phyloP scores from a whole-genome alignment of 1,140 invertebrate genomes.

The Leptinotarsa defecta region DNA sequence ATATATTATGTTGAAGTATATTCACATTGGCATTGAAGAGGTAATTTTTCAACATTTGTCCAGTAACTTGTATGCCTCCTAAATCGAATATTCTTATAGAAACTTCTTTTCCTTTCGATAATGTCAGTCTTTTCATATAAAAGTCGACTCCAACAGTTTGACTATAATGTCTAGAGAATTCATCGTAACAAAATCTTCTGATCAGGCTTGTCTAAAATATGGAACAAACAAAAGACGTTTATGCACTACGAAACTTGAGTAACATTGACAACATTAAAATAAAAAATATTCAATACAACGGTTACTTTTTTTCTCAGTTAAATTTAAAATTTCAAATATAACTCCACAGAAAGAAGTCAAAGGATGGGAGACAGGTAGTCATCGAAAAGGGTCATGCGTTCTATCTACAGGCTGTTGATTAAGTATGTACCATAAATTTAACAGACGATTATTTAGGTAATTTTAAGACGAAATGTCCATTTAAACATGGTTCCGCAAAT shows the following conservation, averaged over 20 bases:
- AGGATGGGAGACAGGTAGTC: too few relatives aligned
- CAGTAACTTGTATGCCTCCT: constrained; percentile 74
- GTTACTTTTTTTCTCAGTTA: background rate
- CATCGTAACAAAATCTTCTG: constrained; percentile 72
- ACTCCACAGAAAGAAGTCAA: too few relatives aligned
- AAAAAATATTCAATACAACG: background rate
- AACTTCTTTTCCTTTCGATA: constrained; percentile 71
- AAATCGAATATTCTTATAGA: constrained; percentile 84
- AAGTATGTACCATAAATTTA: too few relatives aligned
- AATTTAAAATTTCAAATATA: too few relatives aligned
- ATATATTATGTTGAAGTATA: constrained; percentile 1
- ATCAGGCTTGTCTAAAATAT: constrained; percentile 69
- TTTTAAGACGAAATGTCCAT: too few relatives aligned
- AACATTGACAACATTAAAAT: background rate
- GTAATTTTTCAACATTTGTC: constrained; percentile 84
- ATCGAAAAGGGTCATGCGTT: too few relatives aligned
- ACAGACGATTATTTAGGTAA: too few relatives aligned
- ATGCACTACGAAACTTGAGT: background rate
- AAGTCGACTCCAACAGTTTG: constrained; percentile 83
- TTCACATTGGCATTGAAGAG: constrained; percentile 77
- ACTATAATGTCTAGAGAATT: constrained; percentile 75
- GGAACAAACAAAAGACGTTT: constrained; percentile 19
- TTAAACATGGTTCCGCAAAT: too few relatives aligned
- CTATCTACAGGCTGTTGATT: too few relatives aligned
- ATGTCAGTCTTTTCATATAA: constrained; percentile 70